Evolutionary conservation across 2,888 invertebrate genomes (phyloP), one percentile per base, ranked within the genome.

Genomic region (Ceraclea dissimilis): DNA sequence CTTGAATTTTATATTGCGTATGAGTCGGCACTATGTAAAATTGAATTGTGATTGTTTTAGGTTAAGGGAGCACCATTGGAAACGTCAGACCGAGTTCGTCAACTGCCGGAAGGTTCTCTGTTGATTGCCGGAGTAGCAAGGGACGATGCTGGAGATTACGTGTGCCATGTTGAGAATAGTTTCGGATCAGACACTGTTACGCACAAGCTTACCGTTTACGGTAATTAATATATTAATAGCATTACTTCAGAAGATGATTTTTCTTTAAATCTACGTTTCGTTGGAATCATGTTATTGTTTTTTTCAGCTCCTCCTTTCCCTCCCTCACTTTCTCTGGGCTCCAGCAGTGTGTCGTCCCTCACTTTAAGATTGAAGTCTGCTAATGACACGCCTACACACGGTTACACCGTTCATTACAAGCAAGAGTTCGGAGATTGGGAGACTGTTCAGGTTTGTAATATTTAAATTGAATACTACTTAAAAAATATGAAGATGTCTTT

Each of bases 361-460:
- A 77, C 77, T 1, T 72, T 78, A 2, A 75, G 77, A 54, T 68
- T 78, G 63, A 75, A 75, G 65, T 75, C 76, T 0, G 58, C 52
- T 13, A 92, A 92, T 67, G 86, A 85, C 47, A 90, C 92, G 33
- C 91, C 91, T n/a, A 85, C 93, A 62, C 91, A 92, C 65, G 94
- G 95, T 1, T 93, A 93, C 74, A 90, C 90, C 22, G 81, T 96
- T 62, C 90, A 91, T 69, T 93, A 91, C 77, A 94, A 94, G 69
- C 93, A 93, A 54, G 94, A 95, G 72, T 94, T 93, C 67, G 93
- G 93, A 17, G 92, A 93, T 67, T 94, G 93, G 93, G 90, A 91
- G 74, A 90, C 89, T 8, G 84, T 88, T 58, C 90, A 91, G 75
- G 79, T 82, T 58, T 67, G 67, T 39, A 13, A n/a, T n/a, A n/a